These are phyloP conservation scores for Thunnus maccoyii DNA, from an alignment of 2,113 vertebrate genomes.

Conservation along the genomic window DNA sequence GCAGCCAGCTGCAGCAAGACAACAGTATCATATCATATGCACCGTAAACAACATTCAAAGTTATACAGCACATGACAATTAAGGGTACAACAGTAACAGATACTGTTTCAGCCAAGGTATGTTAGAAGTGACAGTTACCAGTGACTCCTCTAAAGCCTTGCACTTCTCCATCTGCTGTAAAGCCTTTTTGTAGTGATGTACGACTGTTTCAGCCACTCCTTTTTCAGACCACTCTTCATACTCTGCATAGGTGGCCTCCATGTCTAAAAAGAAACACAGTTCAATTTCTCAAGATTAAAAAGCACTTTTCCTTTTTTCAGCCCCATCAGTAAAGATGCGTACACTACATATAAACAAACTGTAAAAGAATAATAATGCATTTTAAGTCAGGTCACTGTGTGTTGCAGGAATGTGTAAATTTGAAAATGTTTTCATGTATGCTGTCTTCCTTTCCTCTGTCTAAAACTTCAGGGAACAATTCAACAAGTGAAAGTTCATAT, in stretches of 20 bases:
- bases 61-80: neutral
- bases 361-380: neutral
- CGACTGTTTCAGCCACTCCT: slow-evolving; percentile 83
- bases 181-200: slow-evolving; percentile 90
- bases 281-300: neutral
- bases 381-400: too few species aligned
- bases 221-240: slow-evolving; percentile 96
- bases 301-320: neutral
- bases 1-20: slow-evolving; percentile 87
- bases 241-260: slow-evolving; percentile 93
- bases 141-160: slow-evolving; percentile 90
- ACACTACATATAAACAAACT: neutral
- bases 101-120: neutral
- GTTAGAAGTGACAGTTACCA: slow-evolving; percentile 84
- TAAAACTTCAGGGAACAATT: neutral
- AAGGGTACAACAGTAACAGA: too few species aligned
- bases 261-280: slow-evolving; percentile 84
- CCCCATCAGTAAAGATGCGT: neutral
- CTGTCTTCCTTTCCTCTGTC: neutral
- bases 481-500: neutral
- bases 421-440: neutral
- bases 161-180: slow-evolving; percentile 90
- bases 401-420: neutral
- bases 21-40: slow-evolving; percentile 2
- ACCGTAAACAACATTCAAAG: neutral